Evolutionary conservation across 2,797 vertebrate species (phyloP).

Genomic region (Catharus ustulatus): DNA sequence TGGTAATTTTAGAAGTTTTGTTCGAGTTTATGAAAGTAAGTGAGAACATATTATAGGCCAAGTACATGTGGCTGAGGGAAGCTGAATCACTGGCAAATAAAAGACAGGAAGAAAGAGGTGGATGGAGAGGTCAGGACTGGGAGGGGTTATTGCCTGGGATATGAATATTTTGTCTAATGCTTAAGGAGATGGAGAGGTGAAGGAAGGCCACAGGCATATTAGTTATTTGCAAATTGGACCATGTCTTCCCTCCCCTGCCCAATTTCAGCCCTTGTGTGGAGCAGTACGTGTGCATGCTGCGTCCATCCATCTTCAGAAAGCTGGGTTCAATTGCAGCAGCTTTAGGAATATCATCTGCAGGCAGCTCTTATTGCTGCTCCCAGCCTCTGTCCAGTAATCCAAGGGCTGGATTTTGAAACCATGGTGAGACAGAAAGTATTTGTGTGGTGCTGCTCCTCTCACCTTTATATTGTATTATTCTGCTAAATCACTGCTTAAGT

Average conservation of each 20-base stretch:
- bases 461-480: background rate
- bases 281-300: background rate
- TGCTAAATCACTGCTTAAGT: background rate
- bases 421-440: background rate
- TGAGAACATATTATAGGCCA: background rate
- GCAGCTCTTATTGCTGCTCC: background rate
- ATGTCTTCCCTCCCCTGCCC: background rate
- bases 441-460: background rate
- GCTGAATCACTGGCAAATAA: background rate
- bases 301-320: background rate
- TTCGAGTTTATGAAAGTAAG: background rate
- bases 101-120: background rate
- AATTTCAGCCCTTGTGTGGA: background rate
- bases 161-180: background rate
- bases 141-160: background rate
- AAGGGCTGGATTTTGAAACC: background rate
- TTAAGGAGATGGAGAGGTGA: background rate
- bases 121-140: background rate
- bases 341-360: background rate
- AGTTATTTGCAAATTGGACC: background rate
- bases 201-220: background rate
- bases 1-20: background rate
- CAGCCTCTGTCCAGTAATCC: background rate
- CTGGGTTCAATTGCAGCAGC: background rate
- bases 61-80: background rate